Conservation (phyloP, 2,888 invertebrate species). For the Saturnia japonica region DNA sequence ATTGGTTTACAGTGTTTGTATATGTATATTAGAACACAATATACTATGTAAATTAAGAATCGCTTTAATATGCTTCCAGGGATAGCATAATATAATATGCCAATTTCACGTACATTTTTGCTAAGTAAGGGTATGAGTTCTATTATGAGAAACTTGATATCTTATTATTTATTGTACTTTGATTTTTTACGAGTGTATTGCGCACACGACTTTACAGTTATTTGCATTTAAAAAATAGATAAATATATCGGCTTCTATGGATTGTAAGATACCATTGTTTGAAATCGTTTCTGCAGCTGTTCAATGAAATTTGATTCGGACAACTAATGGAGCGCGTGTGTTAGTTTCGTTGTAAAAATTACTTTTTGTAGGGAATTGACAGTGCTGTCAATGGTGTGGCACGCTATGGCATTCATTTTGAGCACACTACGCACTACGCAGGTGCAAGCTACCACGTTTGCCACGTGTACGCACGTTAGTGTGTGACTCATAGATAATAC, state of each 20-base stretch:
- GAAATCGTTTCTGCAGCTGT: conserved; percentile 64
- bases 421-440: conserved; percentile 37
- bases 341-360: conserved; percentile 54
- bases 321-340: conserved; percentile 68
- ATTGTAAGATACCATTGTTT: conserved; percentile 55
- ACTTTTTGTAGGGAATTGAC: conserved; percentile 36
- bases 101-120: no score
- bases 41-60: not conserved
- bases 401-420: conserved; percentile 27
- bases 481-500: no score
- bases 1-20: no score
- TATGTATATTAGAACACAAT: no score
- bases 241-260: conserved; percentile 40
- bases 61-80: not conserved
- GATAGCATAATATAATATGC: no score
- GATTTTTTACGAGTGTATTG: conserved; percentile 18
- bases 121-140: not conserved
- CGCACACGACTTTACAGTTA: conserved; percentile 17
- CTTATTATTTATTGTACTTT: conserved; percentile 29
- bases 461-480: conserved; percentile 21
- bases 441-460: conserved; percentile 38
- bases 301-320: conserved; percentile 72
- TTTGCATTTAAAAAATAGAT: conserved; percentile 22
- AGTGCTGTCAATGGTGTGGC: conserved; percentile 45
- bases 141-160: conserved; percentile 18